Evolutionary conservation across 2,888 invertebrate species (phyloP).

Genomic region (Ptychoptera contaminata): DNA sequence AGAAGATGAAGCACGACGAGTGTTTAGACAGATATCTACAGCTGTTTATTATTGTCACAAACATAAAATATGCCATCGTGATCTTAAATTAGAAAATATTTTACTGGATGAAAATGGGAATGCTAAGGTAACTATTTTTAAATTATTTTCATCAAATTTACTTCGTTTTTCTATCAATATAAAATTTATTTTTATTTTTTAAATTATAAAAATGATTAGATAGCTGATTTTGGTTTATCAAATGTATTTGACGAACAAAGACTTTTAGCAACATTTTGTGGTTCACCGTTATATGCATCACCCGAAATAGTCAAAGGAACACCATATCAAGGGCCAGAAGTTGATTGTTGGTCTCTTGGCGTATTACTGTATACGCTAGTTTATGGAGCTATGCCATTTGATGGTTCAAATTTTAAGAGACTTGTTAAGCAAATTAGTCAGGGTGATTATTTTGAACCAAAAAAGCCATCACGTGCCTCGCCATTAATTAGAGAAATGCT

Average conservation of each 20-base stretch:
- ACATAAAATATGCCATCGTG: constrained; percentile 93
- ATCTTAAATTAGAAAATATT: constrained; percentile 91
- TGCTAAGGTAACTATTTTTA: constrained; percentile 57
- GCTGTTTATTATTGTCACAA: constrained; percentile 97
- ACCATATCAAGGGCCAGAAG: constrained; percentile 95
- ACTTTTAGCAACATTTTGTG: constrained; percentile 83
- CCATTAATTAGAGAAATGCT: constrained; percentile 88
- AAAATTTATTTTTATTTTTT: not conserved
- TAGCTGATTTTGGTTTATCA: constrained; percentile 96
- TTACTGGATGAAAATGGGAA: constrained; percentile 83
- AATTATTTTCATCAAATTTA: not conserved
- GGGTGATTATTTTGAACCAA: constrained; percentile 95
- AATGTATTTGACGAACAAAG: constrained; percentile 88
- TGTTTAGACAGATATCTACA: constrained; percentile 92
- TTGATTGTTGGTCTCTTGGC: constrained; percentile 87
- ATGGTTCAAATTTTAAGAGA: constrained; percentile 94
- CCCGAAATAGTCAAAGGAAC: constrained; percentile 96
- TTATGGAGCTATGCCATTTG: constrained; percentile 99
- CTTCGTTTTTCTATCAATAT: not conserved
- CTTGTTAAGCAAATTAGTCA: constrained; percentile 93
- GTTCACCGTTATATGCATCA: constrained; percentile 90
- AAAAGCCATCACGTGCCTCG: constrained; percentile 85
- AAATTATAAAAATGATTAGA: constrained; percentile 36
- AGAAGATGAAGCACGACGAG: constrained; percentile 83
- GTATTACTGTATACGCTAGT: constrained; percentile 94